These are phyloP conservation scores for Tipula lateralis DNA, from an alignment of 2,888 invertebrate genomes.

Conservation along the genomic window DNA sequence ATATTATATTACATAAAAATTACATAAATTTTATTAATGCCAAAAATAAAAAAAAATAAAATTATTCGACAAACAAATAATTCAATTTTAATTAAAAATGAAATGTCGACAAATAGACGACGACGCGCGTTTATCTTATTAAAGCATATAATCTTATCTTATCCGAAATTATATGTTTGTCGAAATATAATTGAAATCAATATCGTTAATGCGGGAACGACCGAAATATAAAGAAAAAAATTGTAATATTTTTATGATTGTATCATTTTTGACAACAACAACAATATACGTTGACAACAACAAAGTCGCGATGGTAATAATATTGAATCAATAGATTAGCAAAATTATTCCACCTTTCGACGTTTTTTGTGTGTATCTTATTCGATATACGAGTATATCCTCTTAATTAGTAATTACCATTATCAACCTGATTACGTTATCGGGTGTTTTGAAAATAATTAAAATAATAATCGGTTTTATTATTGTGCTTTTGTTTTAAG, in stretches of 20 bases:
- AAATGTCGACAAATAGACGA: not conserved
- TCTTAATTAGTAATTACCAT: no score
- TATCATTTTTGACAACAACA: not conserved
- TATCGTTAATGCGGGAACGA: not conserved
- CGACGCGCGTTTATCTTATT: not conserved
- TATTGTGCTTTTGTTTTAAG: not conserved
- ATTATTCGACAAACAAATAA: constrained; percentile 2
- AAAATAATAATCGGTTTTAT: not conserved
- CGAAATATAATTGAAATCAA: not conserved
- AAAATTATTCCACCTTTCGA: not conserved
- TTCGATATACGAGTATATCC: no score
- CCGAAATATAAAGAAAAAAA: not conserved
- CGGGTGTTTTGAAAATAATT: not conserved
- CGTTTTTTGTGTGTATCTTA: not conserved
- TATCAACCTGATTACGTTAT: not conserved
- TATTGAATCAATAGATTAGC: not conserved
- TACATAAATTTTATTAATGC: not conserved
- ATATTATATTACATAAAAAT: not conserved
- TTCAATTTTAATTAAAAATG: constrained; percentile 1
- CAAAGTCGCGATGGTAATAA: not conserved
- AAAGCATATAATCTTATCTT: not conserved
- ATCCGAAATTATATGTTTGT: not conserved
- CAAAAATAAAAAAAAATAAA: not conserved
- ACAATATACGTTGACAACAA: not conserved
- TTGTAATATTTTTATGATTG: no score